A percentile compares a stretch with the other conserved stretches of the same genome.
These are phyloP conservation scores for Solenopsis fugax DNA, from an alignment of 1,140 invertebrate species.

Conservation along the genomic window DNA sequence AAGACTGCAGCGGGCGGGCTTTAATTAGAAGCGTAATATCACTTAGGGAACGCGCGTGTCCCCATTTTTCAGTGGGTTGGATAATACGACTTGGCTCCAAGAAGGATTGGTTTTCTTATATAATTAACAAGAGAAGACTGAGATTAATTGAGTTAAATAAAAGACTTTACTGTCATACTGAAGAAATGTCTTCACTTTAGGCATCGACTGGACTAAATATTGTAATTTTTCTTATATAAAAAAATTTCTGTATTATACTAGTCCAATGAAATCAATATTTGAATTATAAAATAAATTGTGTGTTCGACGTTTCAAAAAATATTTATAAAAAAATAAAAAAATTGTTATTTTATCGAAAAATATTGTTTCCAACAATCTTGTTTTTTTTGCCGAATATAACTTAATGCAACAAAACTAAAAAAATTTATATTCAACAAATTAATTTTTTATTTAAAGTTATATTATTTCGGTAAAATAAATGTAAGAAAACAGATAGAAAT, in stretches of 20 bases:
- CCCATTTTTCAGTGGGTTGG: slow-evolving; percentile 10
- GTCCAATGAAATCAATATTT: too few species aligned
- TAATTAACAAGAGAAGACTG: not conserved
- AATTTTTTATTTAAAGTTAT: too few species aligned
- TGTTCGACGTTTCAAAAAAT: too few species aligned
- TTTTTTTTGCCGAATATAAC: too few species aligned
- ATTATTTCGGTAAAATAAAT: too few species aligned
- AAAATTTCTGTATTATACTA: not conserved
- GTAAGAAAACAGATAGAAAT: too few species aligned
- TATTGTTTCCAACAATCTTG: too few species aligned
- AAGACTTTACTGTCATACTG: not conserved
- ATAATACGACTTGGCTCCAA: not conserved
- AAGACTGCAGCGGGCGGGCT: not conserved
- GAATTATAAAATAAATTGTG: too few species aligned
- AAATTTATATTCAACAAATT: too few species aligned
- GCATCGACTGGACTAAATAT: not conserved
- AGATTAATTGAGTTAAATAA: not conserved
- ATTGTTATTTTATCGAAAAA: too few species aligned
- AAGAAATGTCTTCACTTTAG: not conserved
- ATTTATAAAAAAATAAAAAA: too few species aligned
- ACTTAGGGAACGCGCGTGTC: slow-evolving; percentile 24
- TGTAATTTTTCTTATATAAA: not conserved
- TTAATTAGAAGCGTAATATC: slow-evolving; percentile 62
- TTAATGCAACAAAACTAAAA: too few species aligned
- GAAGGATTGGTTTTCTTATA: not conserved